These are phyloP conservation scores for Corticium candelabrum DNA, from an alignment of 37 sponge, comb jelly and placozoan species.

Conservation along the genomic window DNA sequence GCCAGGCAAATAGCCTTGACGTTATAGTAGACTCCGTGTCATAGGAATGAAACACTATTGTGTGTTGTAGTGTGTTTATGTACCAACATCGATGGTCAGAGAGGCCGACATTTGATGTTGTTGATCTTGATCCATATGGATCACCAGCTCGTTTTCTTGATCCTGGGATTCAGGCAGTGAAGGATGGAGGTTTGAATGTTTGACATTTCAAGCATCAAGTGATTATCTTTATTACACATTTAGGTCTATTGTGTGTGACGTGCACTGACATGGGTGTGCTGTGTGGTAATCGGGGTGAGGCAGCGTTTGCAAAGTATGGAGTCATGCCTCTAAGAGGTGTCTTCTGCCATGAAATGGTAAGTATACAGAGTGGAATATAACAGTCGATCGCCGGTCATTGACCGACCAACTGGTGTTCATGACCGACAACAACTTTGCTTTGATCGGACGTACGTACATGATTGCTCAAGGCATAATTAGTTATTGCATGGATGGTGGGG, in stretches of 20 bases:
- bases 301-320: slow-evolving; percentile 88
- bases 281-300: slow-evolving; percentile 81
- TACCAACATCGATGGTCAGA: slow-evolving; percentile 47
- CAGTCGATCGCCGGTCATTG: too few species aligned
- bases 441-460: too few species aligned
- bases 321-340: slow-evolving; percentile 52
- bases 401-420: too few species aligned
- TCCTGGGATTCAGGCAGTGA: slow-evolving; percentile 68
- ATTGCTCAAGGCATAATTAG: too few species aligned
- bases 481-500: too few species aligned
- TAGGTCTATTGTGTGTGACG: slow-evolving; percentile 90
- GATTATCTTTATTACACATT: background rate
- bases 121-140: slow-evolving; percentile 97
- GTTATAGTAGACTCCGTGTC: too few species aligned
- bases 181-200: slow-evolving; percentile 65
- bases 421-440: too few species aligned
- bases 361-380: too few species aligned
- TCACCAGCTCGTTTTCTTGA: slow-evolving; percentile 84
- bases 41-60: too few species aligned
- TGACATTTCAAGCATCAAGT: slow-evolving; percentile 8
- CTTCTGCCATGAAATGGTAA: slow-evolving; percentile 91
- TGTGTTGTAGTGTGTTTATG: slow-evolving; percentile 77
- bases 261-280: slow-evolving; percentile 92
- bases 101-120: slow-evolving; percentile 68
- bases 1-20: slow-evolving; percentile 59